These are phyloP conservation scores for Stenotaenia linearis DNA, from an alignment of 2,888 invertebrate genomes.

Conservation along the genomic window DNA sequence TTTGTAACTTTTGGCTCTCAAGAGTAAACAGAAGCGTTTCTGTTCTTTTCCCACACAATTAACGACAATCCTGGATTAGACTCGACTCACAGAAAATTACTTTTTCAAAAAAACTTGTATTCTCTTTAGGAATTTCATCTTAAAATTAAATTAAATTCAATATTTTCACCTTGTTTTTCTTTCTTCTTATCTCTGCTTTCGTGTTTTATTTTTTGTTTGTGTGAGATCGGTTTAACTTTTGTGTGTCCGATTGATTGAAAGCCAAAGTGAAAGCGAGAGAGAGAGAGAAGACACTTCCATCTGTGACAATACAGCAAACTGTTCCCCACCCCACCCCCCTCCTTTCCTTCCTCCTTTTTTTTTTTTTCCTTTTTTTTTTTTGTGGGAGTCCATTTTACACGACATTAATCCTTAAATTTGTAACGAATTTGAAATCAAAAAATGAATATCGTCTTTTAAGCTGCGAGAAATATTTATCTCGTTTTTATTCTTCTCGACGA, in stretches of 20 bases:
- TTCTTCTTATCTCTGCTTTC: neutral
- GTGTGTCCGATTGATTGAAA: constrained; percentile 21
- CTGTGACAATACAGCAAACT: neutral
- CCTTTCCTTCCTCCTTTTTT: neutral
- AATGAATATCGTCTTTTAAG: too few relatives aligned
- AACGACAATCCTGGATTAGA: constrained; percentile 8
- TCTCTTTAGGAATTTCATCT: too few relatives aligned
- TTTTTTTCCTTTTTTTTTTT: neutral
- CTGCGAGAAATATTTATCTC: neutral
- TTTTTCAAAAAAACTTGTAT: too few relatives aligned
- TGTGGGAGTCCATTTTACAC: too few relatives aligned
- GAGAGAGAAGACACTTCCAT: constrained; percentile 5
- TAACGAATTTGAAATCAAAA: too few relatives aligned
- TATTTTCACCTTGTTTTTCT: neutral
- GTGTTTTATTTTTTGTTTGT: constrained; percentile 18
- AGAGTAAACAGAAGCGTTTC: constrained; percentile 8
- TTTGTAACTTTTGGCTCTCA: neutral
- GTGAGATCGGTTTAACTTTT: constrained; percentile 1
- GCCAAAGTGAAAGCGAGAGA: too few relatives aligned
- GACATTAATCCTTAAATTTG: too few relatives aligned
- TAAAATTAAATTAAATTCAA: too few relatives aligned
- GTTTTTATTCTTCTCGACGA: neutral
- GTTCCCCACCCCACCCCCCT: neutral
- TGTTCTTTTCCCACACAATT: neutral
- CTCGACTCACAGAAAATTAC: neutral